Evolutionary conservation across 23 tunicate species (phyloP).

Genomic region (Botrylloides violaceus): DNA sequence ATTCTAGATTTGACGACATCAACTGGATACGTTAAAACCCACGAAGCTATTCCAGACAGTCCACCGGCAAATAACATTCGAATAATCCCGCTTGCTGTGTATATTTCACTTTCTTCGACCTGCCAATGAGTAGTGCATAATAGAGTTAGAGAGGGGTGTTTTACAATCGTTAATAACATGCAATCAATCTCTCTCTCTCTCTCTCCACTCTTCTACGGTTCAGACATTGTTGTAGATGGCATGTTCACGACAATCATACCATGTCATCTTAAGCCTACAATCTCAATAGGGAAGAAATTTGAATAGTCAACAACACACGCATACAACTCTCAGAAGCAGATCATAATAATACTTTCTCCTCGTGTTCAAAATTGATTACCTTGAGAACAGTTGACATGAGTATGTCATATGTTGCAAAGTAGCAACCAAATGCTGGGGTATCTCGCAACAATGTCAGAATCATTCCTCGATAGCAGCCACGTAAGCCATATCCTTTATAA

Average conservation of each 20-base stretch:
- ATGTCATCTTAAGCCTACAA: neutral
- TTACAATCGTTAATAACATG: no score
- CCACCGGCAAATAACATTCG: constrained; percentile 92
- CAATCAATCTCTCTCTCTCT: no score
- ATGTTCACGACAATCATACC: neutral
- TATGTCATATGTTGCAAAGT: constrained; percentile 80
- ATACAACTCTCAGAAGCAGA: no score
- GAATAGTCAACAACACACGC: no score
- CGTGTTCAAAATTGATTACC: constrained; percentile 35
- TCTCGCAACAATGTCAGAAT: constrained; percentile 63
- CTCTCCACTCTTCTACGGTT: no score
- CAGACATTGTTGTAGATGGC: no score
- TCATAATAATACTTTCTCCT: no score
- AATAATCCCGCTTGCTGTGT: constrained; percentile 22
- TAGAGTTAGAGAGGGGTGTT: no score
- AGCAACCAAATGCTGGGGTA: constrained; percentile 92
- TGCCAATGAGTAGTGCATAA: neutral
- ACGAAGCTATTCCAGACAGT: constrained; percentile 79
- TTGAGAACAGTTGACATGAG: constrained; percentile 43
- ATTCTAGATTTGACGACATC: constrained; percentile 90
- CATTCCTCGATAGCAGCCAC: constrained; percentile 76
- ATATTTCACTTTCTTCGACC: constrained; percentile 52
- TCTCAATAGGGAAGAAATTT: constrained; percentile 1
- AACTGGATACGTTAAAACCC: constrained; percentile 90
- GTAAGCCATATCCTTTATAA: constrained; percentile 40